phyloP scores from a whole-genome alignment of 2,888 invertebrate genomes.

The Hipparchia semele region DNA sequence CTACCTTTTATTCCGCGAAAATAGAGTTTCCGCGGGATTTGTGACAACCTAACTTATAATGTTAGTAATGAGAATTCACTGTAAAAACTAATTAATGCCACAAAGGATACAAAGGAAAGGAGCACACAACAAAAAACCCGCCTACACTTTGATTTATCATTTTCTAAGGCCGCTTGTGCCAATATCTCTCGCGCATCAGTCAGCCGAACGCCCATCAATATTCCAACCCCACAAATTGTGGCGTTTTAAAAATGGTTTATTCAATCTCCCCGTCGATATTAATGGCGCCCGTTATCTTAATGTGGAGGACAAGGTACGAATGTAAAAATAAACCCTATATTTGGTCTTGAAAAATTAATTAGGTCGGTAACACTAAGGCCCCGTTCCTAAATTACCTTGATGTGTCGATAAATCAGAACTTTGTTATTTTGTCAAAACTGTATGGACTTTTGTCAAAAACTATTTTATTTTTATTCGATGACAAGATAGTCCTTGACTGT shows the following conservation, averaged over 20 bases:
- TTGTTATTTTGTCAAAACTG: too few relatives aligned
- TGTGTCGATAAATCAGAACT: too few relatives aligned
- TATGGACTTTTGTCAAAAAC: too few relatives aligned
- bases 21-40: too few relatives aligned
- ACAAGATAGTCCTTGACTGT: too few relatives aligned
- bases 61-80: too few relatives aligned
- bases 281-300: conserved; percentile 60
- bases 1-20: too few relatives aligned
- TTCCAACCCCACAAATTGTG: conserved; percentile 22
- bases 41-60: too few relatives aligned
- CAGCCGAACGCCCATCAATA: conserved; percentile 9
- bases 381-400: too few relatives aligned
- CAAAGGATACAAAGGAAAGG: too few relatives aligned
- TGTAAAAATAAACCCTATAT: conserved; percentile 48
- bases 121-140: not conserved
- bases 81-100: too few relatives aligned
- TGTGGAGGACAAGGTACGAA: conserved; percentile 48
- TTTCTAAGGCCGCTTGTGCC: conserved; percentile 17
- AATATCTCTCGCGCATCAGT: conserved; percentile 20
- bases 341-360: conserved; percentile 35
- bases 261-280: conserved; percentile 49
- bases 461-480: too few relatives aligned
- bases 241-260: conserved; percentile 22
- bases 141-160: conserved; percentile 19
- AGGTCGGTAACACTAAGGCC: conserved; percentile 1